phyloP scores from a whole-genome alignment of 2,113 vertebrate genomes.

The Rhynchomys soricoides region DNA sequence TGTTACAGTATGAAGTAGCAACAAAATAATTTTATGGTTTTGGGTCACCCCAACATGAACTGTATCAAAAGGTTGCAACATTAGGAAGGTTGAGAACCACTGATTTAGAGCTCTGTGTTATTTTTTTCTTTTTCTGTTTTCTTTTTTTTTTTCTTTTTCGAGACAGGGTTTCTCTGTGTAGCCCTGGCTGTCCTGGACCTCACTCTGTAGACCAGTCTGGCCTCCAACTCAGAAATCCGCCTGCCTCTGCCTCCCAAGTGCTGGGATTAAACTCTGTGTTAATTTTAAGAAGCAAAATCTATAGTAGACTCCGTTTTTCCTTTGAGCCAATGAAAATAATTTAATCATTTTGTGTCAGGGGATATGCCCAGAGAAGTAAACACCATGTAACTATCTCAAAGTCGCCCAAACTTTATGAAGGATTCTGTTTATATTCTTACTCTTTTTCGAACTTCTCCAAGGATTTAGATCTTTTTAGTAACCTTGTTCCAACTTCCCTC shows the following conservation, averaged over 20 bases:
- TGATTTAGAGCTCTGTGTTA: background rate
- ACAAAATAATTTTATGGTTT: background rate
- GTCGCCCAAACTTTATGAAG: slow-evolving; percentile 15
- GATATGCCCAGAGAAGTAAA: background rate
- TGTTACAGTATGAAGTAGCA: background rate
- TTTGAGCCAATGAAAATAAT: slow-evolving; percentile 9
- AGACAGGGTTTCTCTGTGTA: too few relatives aligned
- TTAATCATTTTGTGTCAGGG: slow-evolving; percentile 31
- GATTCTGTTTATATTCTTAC: slow-evolving; percentile 23
- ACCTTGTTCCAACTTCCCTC: slow-evolving; percentile 2
- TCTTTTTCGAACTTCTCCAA: background rate
- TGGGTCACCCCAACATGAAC: background rate
- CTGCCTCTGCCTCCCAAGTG: too few relatives aligned
- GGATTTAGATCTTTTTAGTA: background rate
- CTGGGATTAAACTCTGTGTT: too few relatives aligned
- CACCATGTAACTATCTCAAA: slow-evolving; percentile 21
- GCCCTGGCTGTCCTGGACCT: too few relatives aligned
- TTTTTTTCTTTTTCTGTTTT: too few relatives aligned
- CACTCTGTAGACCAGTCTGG: too few relatives aligned
- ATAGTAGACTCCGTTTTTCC: background rate
- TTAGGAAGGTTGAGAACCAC: background rate
- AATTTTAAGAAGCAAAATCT: slow-evolving; percentile 16
- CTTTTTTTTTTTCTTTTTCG: too few relatives aligned
- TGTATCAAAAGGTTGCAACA: background rate
- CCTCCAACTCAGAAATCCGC: too few relatives aligned